These are phyloP conservation scores for Eulemur coronatus DNA, from an alignment of 2,797 vertebrate species.

Conservation along the genomic window DNA sequence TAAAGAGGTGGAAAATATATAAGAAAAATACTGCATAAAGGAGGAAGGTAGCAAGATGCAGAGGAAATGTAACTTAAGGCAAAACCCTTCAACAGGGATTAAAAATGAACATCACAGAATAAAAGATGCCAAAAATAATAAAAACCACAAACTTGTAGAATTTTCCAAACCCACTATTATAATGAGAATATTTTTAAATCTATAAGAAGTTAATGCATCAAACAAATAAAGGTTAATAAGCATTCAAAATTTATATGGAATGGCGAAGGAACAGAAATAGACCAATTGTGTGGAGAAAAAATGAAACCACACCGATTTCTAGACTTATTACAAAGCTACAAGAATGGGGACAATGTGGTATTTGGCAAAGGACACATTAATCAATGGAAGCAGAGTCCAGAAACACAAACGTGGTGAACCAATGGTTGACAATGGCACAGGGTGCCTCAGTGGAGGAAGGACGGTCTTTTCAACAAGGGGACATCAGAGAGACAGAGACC, in stretches of 20 bases:
- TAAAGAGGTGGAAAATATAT: background rate
- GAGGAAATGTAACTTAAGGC: background rate
- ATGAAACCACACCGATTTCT: background rate
- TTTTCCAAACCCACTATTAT: background rate
- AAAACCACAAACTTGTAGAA: background rate
- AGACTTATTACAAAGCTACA: rapidly evolving
- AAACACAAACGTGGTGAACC: rapidly evolving
- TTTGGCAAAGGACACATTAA: rapidly evolving
- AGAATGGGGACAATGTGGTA: rapidly evolving
- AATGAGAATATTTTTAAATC: background rate
- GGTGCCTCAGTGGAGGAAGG: rapidly evolving
- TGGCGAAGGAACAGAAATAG: rapidly evolving
- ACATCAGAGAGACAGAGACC: background rate
- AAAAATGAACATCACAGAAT: background rate
- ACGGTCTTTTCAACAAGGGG: rapidly evolving
- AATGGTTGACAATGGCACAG: no score
- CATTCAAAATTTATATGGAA: background rate
- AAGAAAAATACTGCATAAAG: background rate
- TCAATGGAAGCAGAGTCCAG: rapidly evolving
- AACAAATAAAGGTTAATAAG: background rate
- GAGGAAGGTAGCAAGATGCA: background rate
- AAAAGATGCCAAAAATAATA: background rate
- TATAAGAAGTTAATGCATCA: background rate
- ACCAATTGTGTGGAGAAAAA: rapidly evolving
- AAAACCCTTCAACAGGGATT: background rate